Base-by-base conservation (phyloP, 37 sponge, comb jelly and placozoan genomes). In the Halisarca cf. caerulea region DNA sequence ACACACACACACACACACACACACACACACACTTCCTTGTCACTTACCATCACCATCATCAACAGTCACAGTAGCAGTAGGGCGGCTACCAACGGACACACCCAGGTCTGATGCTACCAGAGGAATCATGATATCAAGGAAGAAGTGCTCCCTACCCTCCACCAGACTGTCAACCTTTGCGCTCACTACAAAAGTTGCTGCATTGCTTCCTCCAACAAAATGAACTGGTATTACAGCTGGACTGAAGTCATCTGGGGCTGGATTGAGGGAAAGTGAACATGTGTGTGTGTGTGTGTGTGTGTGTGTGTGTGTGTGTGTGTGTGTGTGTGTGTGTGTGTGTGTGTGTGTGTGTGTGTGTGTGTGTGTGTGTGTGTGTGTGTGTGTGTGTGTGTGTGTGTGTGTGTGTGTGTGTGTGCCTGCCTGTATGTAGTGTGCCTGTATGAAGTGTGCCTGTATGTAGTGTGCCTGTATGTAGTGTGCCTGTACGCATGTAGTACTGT, bases 21-120 rank as follows among this genome's bases (percentile, higher is more conserved):
- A 25, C 23, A 27, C 23, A 66, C 8, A 66, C 28, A n/a, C 8
- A 66, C 68, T 25, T 8, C n/a, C n/a, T n/a, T n/a, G n/a, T n/a
- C 41, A 71, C 73, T 74, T 37, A 74, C 45, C 45, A 43, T 74
- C 77, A 74, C 41, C 25, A 6, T 74, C 77, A 41, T 74, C 41
- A 6, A 74, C 41, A 14, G 36, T 37, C 24, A 74, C 77, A 43
- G 42, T 40, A 43, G 77, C 42, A 11, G 45, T 74, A n/a, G 15
- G 9, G 2, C 43, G 77, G 77, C 2, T 40, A 25, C 77, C 77
- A 74, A 38, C 15, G 42, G 77, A 40, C 18, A 74, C 25, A 2
- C 77, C 77, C 0, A 74, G 45, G 45, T 74, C 25, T 30, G 5
- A 23, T 38, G 77, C 42, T 74, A 44, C 42, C 14, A 15, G 24